A percentile compares a stretch with the other conserved stretches of the same genome.
Evolutionary conservation across 2,113 vertebrate genomes (phyloP).

Genomic region (Turdus rufiventris): DNA sequence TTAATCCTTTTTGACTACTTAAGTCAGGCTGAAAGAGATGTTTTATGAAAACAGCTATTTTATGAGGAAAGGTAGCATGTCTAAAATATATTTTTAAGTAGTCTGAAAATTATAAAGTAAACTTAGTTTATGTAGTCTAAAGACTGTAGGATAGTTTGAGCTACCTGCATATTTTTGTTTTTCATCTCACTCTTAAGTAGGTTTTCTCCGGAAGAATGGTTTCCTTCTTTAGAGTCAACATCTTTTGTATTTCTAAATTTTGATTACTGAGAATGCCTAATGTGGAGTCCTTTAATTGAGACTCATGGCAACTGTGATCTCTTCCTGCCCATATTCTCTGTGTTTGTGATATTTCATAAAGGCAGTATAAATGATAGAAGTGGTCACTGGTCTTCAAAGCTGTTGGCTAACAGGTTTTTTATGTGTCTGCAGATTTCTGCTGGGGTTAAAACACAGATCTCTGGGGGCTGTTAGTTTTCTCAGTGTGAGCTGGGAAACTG

Average conservation of each 20-base stretch:
- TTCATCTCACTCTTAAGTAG: neutral
- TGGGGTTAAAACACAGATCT: neutral
- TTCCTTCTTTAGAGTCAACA: neutral
- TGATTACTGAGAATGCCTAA: neutral
- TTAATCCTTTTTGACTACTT: neutral
- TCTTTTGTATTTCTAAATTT: neutral
- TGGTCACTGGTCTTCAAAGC: neutral
- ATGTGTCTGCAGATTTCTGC: neutral
- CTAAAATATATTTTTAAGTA: neutral
- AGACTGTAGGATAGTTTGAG: neutral
- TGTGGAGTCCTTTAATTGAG: neutral
- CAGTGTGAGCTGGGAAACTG: neutral
- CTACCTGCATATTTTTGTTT: neutral
- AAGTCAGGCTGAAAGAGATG: neutral
- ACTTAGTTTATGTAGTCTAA: neutral
- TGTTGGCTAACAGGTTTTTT: neutral
- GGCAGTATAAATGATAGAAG: neutral
- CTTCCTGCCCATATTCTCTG: neutral
- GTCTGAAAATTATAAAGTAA: neutral
- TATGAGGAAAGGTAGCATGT: neutral
- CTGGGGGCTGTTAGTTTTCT: neutral
- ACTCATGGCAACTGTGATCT: neutral
- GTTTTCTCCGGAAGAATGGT: neutral
- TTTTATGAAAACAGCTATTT: neutral
- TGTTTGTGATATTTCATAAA: neutral